Conservation (phyloP, 2,113 vertebrate species). For the Paracanthobrama guichenoti region DNA sequence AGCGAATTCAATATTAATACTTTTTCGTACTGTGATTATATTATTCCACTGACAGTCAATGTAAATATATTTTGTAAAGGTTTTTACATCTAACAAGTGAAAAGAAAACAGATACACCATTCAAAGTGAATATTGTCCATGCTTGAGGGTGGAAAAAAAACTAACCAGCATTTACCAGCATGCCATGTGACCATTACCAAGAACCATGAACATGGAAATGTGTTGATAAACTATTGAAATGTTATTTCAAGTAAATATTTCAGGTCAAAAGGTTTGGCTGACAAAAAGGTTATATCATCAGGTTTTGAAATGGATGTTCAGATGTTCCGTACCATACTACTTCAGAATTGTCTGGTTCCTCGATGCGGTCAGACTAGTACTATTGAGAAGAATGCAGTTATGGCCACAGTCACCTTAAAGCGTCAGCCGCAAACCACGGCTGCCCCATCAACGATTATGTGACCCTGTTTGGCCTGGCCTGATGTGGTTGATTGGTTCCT, state of each 20-base stretch:
- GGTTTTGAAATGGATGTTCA: neutral
- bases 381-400: slow-evolving; percentile 3
- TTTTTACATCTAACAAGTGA: neutral
- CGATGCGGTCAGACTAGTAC: slow-evolving; percentile 31
- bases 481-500: slow-evolving; percentile 38
- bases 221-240: neutral
- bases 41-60: neutral
- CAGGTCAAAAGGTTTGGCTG: neutral
- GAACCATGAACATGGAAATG: neutral
- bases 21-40: neutral
- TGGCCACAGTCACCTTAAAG: slow-evolving; percentile 41
- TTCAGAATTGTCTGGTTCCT: slow-evolving; percentile 22
- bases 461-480: slow-evolving; percentile 25
- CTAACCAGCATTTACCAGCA: neutral
- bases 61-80: neutral
- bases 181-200: neutral
- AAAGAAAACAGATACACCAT: neutral
- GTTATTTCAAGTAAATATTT: neutral
- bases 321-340: neutral
- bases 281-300: neutral
- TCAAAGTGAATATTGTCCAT: neutral
- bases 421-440: slow-evolving; percentile 30
- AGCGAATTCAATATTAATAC: neutral
- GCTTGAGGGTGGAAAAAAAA: neutral
- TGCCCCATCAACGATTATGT: slow-evolving; percentile 31